phyloP scores from a whole-genome alignment of 64 coral and sea anemone species.

The Platygyra sinensis region DNA sequence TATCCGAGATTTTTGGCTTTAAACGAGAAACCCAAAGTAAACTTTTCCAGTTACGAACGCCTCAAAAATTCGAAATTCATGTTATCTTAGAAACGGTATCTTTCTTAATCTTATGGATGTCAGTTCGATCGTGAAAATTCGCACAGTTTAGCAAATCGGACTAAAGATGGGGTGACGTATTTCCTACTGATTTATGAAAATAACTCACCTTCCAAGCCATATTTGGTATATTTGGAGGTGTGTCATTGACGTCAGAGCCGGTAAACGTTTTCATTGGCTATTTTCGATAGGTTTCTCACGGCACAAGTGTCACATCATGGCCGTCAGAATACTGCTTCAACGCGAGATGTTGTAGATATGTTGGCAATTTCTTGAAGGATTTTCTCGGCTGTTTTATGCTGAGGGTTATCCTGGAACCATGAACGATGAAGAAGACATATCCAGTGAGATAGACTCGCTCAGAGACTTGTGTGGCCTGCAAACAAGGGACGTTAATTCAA shows the following conservation, averaged over 20 bases:
- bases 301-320: slow-evolving; percentile 62
- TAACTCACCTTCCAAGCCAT: slow-evolving; percentile 30
- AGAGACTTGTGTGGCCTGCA: slow-evolving; percentile 78
- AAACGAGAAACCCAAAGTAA: not conserved
- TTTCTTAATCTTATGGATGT: not conserved
- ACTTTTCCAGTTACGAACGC: not conserved
- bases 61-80: not conserved
- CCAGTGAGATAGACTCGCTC: slow-evolving; percentile 66
- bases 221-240: slow-evolving; percentile 87
- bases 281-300: not conserved
- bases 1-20: not conserved
- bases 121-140: not conserved
- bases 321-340: slow-evolving; percentile 2
- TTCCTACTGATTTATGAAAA: not conserved
- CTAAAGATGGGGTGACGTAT: not conserved
- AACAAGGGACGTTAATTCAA: slow-evolving; percentile 71
- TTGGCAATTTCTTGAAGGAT: slow-evolving; percentile 9
- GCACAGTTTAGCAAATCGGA: not conserved
- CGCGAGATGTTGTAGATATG: not conserved
- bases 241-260: slow-evolving; percentile 74
- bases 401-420: slow-evolving; percentile 69
- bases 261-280: slow-evolving; percentile 69
- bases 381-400: slow-evolving; percentile 26
- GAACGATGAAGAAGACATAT: slow-evolving; percentile 93
- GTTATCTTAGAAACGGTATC: not conserved